phyloP scores from a whole-genome alignment of 2,888 invertebrate species.

The Lissocephala sabroskyi region DNA sequence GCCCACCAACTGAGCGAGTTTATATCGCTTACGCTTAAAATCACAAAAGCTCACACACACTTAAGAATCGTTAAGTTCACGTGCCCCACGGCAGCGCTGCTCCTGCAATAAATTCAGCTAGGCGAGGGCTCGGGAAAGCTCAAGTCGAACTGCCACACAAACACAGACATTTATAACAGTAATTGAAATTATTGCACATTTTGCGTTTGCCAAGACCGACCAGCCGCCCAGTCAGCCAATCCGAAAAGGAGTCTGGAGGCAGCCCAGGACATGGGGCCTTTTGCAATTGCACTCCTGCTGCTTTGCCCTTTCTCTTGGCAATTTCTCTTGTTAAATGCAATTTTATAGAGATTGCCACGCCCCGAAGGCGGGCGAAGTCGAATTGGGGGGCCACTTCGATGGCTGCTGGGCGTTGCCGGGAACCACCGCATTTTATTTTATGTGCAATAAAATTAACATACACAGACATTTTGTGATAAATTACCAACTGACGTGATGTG shows the following conservation, averaged over 20 bases:
- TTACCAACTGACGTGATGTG: slow-evolving; percentile 66
- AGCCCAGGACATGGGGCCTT: slow-evolving; percentile 7
- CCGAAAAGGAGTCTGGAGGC: slow-evolving; percentile 4
- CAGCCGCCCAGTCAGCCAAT: slow-evolving; percentile 2
- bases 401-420: neutral
- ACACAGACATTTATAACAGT: slow-evolving; percentile 68
- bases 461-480: slow-evolving; percentile 69
- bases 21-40: slow-evolving; percentile 30
- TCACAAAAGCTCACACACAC: slow-evolving; percentile 40
- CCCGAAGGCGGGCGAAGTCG: slow-evolving; percentile 13
- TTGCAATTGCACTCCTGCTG: slow-evolving; percentile 26
- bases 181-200: slow-evolving; percentile 70
- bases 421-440: slow-evolving; percentile 43
- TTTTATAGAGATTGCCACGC: slow-evolving; percentile 47
- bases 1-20: neutral
- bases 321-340: slow-evolving; percentile 60
- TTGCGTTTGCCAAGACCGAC: slow-evolving; percentile 55
- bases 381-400: too few relatives aligned
- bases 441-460: slow-evolving; percentile 70
- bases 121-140: neutral
- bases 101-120: slow-evolving; percentile 40
- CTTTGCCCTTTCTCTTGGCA: slow-evolving; percentile 46
- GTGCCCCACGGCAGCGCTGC: slow-evolving; percentile 19
- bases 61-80: slow-evolving; percentile 49
- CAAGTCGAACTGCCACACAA: slow-evolving; percentile 12